Evolutionary conservation across 2,113 vertebrate genomes (phyloP).

Genomic region (Bubo scandiacus): DNA sequence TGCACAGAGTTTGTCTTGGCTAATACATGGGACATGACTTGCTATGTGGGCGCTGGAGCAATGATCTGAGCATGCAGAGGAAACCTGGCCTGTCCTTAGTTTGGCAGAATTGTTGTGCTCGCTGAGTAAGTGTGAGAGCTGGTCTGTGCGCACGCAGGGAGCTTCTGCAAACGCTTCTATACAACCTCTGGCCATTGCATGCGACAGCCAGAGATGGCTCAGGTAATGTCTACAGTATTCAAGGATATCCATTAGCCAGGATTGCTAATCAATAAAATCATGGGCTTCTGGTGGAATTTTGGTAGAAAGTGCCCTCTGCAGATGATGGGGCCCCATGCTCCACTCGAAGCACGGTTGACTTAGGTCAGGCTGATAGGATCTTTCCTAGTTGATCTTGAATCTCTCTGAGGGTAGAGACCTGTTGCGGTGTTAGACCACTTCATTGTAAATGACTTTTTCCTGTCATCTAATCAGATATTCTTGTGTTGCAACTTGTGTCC

Average conservation of each 20-base stretch:
- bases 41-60: not conserved
- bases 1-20: not conserved
- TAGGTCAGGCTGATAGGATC: not conserved
- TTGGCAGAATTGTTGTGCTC: not conserved
- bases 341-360: not conserved
- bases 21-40: not conserved
- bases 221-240: not conserved
- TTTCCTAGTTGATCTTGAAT: not conserved
- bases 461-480: not conserved
- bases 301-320: not conserved
- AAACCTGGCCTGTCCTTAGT: not conserved
- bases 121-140: not conserved
- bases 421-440: not conserved
- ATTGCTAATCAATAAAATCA: not conserved
- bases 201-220: fast-evolving
- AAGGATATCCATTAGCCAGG: not conserved
- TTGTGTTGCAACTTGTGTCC: not conserved
- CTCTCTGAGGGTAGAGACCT: not conserved
- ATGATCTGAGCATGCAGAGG: fast-evolving
- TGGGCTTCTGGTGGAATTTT: not conserved
- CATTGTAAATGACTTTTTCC: not conserved
- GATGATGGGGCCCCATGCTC: too few relatives aligned
- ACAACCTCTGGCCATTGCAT: not conserved
- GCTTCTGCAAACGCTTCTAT: not conserved
- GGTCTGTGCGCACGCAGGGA: not conserved